Evolutionary conservation across 2,113 vertebrate genomes (phyloP).

Genomic region (Labeo rohita): DNA sequence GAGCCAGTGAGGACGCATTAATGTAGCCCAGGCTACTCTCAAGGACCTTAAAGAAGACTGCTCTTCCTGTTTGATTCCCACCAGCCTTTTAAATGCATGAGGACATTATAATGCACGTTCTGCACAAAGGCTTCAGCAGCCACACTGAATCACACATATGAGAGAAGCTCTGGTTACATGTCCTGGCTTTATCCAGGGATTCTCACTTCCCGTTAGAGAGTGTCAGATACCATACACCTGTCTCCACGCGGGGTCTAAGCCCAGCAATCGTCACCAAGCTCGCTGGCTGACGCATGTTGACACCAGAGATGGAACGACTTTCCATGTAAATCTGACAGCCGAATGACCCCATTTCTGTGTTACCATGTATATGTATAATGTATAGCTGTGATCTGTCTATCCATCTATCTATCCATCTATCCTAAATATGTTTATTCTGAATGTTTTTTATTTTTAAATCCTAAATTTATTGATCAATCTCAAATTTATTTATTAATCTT

Average conservation of each 20-base stretch:
- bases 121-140: slow-evolving; percentile 18
- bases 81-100: slow-evolving; percentile 20
- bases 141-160: slow-evolving; percentile 24
- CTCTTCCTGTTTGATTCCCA: slow-evolving; percentile 37
- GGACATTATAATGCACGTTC: slow-evolving; percentile 14
- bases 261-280: slow-evolving; percentile 54
- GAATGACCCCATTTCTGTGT: slow-evolving; percentile 26
- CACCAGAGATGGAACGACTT: slow-evolving; percentile 60
- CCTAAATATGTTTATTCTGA: too few species aligned
- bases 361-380: neutral
- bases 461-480: too few species aligned
- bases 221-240: slow-evolving; percentile 67
- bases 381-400: neutral
- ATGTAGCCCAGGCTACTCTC: slow-evolving; percentile 62
- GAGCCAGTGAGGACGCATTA: slow-evolving; percentile 58
- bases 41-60: slow-evolving; percentile 42
- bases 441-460: too few species aligned
- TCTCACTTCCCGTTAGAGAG: slow-evolving; percentile 62
- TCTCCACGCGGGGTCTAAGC: slow-evolving; percentile 55
- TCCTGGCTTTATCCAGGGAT: slow-evolving; percentile 57
- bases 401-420: too few species aligned
- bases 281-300: slow-evolving; percentile 56
- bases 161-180: slow-evolving; percentile 58
- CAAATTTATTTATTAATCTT: too few species aligned
- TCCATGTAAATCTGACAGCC: slow-evolving; percentile 55